Evolutionary conservation across 2,113 vertebrate species (phyloP).

Genomic region (Sinocyclocheilus maitianheensis): DNA sequence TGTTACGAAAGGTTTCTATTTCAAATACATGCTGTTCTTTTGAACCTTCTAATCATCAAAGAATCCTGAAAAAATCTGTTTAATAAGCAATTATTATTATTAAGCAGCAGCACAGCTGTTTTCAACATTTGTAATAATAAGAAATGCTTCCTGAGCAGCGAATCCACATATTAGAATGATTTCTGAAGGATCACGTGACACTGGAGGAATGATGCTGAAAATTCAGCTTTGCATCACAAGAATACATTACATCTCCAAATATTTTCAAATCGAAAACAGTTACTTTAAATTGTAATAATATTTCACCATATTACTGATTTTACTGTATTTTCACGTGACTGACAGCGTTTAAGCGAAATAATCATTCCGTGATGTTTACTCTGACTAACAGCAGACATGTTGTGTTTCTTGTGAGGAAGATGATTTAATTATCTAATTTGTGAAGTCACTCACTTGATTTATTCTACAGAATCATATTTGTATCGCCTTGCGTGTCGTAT

Average conservation of each 20-base stretch:
- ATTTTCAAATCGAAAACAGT: neutral
- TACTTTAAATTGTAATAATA: neutral
- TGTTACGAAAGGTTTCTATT: neutral
- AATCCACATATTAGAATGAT: neutral
- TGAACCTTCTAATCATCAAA: neutral
- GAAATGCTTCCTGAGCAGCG: neutral
- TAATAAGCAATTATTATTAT: neutral
- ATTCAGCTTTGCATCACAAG: neutral
- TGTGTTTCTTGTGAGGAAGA: neutral
- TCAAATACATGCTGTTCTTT: neutral
- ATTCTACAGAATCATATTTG: neutral
- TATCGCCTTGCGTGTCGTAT: neutral
- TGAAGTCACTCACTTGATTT: neutral
- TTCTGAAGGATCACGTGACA: neutral
- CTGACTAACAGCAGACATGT: neutral
- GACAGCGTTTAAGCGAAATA: neutral
- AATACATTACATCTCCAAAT: neutral
- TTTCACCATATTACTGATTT: neutral
- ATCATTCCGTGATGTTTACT: constrained; percentile 1
- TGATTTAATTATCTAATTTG: neutral
- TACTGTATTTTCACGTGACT: neutral
- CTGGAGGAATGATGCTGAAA: neutral
- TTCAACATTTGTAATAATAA: neutral
- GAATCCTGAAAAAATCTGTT: no score
- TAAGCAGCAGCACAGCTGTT: neutral